phyloP scores from a whole-genome alignment of 2,797 vertebrate species.

The Halcyon badia region DNA sequence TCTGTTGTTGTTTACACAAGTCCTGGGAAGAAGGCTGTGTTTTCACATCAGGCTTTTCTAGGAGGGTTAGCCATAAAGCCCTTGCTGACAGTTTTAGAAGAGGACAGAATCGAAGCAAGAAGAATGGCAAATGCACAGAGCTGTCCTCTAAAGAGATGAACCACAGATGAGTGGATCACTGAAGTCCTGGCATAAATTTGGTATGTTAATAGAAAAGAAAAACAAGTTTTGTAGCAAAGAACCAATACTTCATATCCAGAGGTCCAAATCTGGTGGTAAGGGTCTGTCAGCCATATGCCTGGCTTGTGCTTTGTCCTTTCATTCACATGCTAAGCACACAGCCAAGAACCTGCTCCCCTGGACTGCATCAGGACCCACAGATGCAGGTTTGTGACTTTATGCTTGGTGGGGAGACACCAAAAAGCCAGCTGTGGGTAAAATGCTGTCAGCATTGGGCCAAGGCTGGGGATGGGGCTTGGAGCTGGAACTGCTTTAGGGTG shows the following conservation, averaged over 20 bases:
- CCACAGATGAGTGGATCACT: not conserved
- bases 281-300: not conserved
- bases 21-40: slow-evolving; percentile 47
- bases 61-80: slow-evolving; percentile 5
- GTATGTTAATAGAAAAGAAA: not conserved
- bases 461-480: not conserved
- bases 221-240: not conserved
- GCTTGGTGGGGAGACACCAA: not conserved
- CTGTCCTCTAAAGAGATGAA: not conserved
- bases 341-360: not conserved
- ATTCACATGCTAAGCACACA: not conserved
- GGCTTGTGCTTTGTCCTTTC: not conserved
- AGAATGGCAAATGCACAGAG: not conserved
- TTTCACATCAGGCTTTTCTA: slow-evolving; percentile 22
- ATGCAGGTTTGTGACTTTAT: not conserved
- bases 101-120: not conserved
- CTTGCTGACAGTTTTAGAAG: slow-evolving; percentile 9
- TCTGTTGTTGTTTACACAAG: slow-evolving; percentile 46
- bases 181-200: not conserved
- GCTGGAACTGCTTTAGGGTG: not conserved
- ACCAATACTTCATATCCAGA: not conserved
- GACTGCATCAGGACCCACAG: not conserved
- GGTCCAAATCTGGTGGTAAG: not conserved
- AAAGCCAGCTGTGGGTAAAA: not conserved
- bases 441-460: not conserved